A percentile compares a stretch with the other conserved stretches of the same genome.
These are phyloP conservation scores for Drosophila melanosoma DNA, from an alignment of 2,888 invertebrate genomes.

Conservation along the genomic window DNA sequence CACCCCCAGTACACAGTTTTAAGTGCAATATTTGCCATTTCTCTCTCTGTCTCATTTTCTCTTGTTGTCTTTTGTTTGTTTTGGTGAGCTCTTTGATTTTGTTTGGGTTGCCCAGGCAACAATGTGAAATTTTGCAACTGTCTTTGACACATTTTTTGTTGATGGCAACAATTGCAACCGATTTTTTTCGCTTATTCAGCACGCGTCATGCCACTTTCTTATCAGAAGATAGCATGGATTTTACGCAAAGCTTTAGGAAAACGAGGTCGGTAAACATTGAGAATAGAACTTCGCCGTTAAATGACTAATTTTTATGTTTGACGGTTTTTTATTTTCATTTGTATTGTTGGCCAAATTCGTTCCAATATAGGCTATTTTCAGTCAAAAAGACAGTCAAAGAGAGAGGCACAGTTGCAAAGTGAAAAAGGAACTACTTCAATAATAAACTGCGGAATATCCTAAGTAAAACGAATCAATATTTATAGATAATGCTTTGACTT, in stretches of 20 bases:
- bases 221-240: conserved; percentile 47
- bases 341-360: conserved; percentile 12
- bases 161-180: conserved; percentile 3
- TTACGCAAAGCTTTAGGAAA: conserved; percentile 46
- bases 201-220: conserved; percentile 36
- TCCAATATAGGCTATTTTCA: conserved; percentile 32
- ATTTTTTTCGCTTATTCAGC: not conserved
- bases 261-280: conserved; percentile 25
- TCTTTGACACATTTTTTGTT: conserved; percentile 19
- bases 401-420: not conserved
- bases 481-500: not conserved
- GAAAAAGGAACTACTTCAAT: not conserved
- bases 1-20: not conserved
- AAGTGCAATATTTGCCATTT: conserved; percentile 9
- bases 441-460: not conserved
- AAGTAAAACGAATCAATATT: not conserved
- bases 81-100: conserved; percentile 18
- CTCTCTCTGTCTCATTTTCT: not conserved
- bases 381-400: not conserved
- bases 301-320: conserved; percentile 56
- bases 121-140: not conserved
- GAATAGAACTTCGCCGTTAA: conserved; percentile 28
- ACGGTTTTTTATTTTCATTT: conserved; percentile 8
- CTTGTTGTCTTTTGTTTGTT: conserved; percentile 29
- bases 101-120: conserved; percentile 40